Evolutionary conservation across 2,888 invertebrate genomes (phyloP).

Genomic region (Halictus ligatus): DNA sequence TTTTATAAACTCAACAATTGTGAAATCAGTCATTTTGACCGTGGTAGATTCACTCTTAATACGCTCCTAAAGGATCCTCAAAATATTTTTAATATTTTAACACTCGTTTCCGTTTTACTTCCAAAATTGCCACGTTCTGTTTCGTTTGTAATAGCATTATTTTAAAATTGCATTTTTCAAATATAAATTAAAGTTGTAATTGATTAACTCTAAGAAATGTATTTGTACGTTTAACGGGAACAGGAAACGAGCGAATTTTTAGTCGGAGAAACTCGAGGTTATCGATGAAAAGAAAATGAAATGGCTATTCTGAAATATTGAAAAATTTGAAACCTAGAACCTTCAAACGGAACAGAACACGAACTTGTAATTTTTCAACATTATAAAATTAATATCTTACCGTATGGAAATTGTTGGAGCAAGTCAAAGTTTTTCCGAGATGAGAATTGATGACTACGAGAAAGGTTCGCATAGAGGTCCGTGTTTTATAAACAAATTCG

Average conservation of each 20-base stretch:
- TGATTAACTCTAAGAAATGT: not conserved
- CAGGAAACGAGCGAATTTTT: not conserved
- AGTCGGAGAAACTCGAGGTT: not conserved
- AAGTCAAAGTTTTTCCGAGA: not conserved
- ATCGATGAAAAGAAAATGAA: not conserved
- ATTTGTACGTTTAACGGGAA: not conserved
- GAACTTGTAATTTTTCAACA: not conserved
- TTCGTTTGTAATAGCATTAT: too few relatives aligned
- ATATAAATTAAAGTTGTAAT: not conserved
- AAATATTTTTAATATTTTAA: too few relatives aligned
- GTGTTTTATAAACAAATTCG: not conserved
- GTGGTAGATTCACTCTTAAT: too few relatives aligned
- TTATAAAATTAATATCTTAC: not conserved
- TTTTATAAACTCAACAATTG: too few relatives aligned
- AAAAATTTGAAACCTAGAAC: not conserved
- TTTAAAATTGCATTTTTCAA: too few relatives aligned
- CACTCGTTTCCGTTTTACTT: too few relatives aligned
- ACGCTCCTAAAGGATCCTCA: too few relatives aligned
- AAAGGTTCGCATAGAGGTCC: not conserved
- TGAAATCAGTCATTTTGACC: too few relatives aligned
- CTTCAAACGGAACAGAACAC: not conserved
- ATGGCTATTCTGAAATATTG: not conserved
- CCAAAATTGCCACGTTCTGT: too few relatives aligned
- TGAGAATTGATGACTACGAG: not conserved
- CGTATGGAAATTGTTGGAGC: not conserved